Evolutionary conservation across 2,888 invertebrate species (phyloP), one percentile per base, ranked within the genome.

Genomic region (Ommatoiulus sabulosus): DNA sequence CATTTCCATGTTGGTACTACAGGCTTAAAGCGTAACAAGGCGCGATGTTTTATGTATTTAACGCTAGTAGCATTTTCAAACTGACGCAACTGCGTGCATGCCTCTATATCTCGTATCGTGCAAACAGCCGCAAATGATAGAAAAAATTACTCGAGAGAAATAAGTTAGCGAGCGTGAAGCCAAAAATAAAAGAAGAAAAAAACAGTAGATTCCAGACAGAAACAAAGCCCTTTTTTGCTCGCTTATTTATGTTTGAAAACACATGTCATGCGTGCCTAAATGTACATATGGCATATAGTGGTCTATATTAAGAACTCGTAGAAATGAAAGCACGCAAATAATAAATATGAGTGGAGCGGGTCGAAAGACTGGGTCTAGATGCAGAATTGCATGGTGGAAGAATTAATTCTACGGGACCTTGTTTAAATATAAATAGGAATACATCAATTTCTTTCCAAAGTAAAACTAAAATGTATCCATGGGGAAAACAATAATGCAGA

Each of bases 161-260:
- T 72, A n/a, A 72, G 72, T 24, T 24, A 72, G 72, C 24, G 24
- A 72, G 6, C 57, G 57, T 57, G 57, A 8, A 72, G 24, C 20
- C 72, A 72, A 72, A 72, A 72, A 72, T 20, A 72, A 57, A 57
- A 57, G 35, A 57, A n/a, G n/a, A 57, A 57, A 57, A 72, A 63
- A n/a, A n/a, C 17, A n/a, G 63, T 63, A 20, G 24, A 72, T 72
- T 24, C 72, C 24, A 72, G 72, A 72, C 72, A 72, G 72, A 72
- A 72, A 72, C 72, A 72, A 72, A n/a, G 72, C 10, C 10, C 20
- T 72, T 72, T 72, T 72, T 72, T 72, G 7, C 72, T 24, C 10
- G 24, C 10, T 72, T 72, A 72, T 72, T 72, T 72, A 72, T 72
- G 72, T 72, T n/a, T 24, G 24, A 72, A 72, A 72, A 24, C 72